Conservation (phyloP, 2,797 vertebrate species). For the Anabacerthia variegaticeps region DNA sequence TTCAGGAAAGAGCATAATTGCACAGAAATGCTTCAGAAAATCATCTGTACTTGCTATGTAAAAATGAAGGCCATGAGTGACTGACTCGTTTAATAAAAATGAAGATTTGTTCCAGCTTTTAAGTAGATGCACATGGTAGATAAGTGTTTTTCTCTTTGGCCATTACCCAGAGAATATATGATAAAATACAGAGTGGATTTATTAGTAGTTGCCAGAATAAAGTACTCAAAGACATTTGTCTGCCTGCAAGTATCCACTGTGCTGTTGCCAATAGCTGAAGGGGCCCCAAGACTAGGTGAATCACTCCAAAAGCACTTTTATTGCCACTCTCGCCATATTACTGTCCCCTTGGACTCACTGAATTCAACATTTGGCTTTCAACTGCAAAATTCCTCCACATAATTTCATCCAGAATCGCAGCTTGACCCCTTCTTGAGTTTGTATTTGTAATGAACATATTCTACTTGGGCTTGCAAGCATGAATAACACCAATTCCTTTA, state of each 20-base stretch:
- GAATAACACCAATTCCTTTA: not conserved
- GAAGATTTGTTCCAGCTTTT: constrained; percentile 57
- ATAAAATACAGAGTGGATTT: constrained; percentile 43
- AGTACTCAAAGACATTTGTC: not conserved
- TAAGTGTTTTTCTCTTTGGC: constrained; percentile 50
- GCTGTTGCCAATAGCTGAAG: not conserved
- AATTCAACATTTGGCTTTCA: not conserved
- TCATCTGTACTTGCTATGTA: constrained; percentile 30
- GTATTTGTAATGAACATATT: not conserved
- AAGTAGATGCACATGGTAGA: constrained; percentile 57
- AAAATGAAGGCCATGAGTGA: constrained; percentile 7
- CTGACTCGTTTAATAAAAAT: constrained; percentile 52
- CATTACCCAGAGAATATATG: constrained; percentile 32
- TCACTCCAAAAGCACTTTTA: not conserved
- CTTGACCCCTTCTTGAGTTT: not conserved
- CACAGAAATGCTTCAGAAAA: constrained; percentile 35
- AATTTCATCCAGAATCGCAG: not conserved
- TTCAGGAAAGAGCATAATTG: constrained; percentile 2
- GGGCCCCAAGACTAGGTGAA: not conserved
- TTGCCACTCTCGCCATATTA: not conserved
- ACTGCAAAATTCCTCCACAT: not conserved
- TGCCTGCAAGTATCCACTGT: not conserved
- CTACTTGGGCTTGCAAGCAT: not conserved
- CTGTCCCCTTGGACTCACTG: not conserved
- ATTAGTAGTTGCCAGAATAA: constrained; percentile 36